Percentiles rank a stretch among this genome's conserved stretches.
phyloP scores from a whole-genome alignment of 1,140 invertebrate genomes.

The Drosophila dunni region DNA sequence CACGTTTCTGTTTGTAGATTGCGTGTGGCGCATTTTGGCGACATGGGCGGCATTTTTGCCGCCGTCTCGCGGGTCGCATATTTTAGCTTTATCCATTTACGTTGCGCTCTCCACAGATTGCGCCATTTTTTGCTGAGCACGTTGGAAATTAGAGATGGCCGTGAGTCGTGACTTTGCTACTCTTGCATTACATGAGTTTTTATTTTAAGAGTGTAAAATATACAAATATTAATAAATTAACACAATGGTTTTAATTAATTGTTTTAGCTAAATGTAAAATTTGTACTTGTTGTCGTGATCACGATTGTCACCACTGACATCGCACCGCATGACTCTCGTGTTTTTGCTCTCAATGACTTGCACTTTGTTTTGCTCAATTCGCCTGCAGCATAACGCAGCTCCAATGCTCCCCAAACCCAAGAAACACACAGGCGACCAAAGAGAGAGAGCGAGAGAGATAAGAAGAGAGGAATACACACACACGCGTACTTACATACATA shows the following conservation, averaged over 20 bases:
- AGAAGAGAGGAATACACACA: not conserved
- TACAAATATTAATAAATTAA: too few species aligned
- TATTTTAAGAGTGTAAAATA: not conserved
- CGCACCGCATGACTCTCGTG: constrained; percentile 53
- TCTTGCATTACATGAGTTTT: not conserved
- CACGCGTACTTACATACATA: constrained; percentile 15
- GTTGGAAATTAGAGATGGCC: constrained; percentile 35
- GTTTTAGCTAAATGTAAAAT: not conserved
- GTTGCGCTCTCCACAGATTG: constrained; percentile 64
- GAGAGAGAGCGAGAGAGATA: constrained; percentile 21
- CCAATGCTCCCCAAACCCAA: constrained; percentile 59
- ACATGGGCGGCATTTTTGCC: constrained; percentile 77
- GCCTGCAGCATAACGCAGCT: constrained; percentile 67
- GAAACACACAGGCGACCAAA: constrained; percentile 14
- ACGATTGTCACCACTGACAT: constrained; percentile 30
- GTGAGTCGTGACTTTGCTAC: not conserved
- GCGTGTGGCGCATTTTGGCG: constrained; percentile 77
- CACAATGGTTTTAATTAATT: too few species aligned
- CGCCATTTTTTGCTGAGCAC: constrained; percentile 67
- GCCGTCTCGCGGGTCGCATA: constrained; percentile 65
- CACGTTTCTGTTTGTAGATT: constrained; percentile 52
- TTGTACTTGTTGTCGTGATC: constrained; percentile 8
- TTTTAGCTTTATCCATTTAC: constrained; percentile 69
- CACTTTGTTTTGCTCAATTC: constrained; percentile 73
- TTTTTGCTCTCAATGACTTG: constrained; percentile 82